phyloP scores from a whole-genome alignment of 2,113 vertebrate species.

The Pao palembangensis region DNA sequence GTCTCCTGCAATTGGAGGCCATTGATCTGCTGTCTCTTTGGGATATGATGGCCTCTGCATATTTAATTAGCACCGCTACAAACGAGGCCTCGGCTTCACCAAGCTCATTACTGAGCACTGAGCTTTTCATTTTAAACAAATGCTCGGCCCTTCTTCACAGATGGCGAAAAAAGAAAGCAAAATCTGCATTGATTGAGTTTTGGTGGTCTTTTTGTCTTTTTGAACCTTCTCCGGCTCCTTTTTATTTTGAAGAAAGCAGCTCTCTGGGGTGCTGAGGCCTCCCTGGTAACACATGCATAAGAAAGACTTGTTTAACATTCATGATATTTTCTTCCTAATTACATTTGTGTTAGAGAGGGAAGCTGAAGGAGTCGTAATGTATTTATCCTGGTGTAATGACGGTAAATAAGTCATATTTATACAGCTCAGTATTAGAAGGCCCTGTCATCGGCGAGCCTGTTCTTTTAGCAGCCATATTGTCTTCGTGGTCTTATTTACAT shows the following conservation, averaged over 20 bases:
- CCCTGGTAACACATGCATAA: slow-evolving; percentile 34
- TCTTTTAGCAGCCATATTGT: too few species aligned
- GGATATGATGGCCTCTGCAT: slow-evolving; percentile 58
- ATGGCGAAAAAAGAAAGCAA: neutral
- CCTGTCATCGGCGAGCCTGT: too few species aligned
- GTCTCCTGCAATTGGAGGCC: slow-evolving; percentile 48
- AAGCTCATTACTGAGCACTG: neutral
- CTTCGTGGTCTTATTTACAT: neutral
- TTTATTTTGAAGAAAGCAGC: slow-evolving; percentile 22
- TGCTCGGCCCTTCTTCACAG: neutral
- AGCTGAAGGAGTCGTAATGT: neutral
- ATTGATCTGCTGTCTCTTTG: slow-evolving; percentile 58
- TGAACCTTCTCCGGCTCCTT: neutral
- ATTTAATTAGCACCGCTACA: slow-evolving; percentile 56
- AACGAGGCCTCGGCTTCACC: too few species aligned
- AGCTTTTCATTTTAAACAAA: neutral
- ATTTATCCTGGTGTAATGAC: slow-evolving; percentile 8
- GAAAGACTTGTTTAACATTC: slow-evolving; percentile 45
- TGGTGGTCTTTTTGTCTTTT: slow-evolving; percentile 8
- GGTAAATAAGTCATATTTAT: too few species aligned
- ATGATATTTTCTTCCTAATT: slow-evolving; percentile 41
- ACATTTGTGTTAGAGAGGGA: neutral
- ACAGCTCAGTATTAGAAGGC: too few species aligned
- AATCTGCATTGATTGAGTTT: slow-evolving; percentile 37
- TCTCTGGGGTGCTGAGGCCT: slow-evolving; percentile 16